A percentile compares a stretch with the other conserved stretches of the same genome.
phyloP scores from a whole-genome alignment of 2,888 invertebrate genomes.

The Xestoiulus laeticollis region DNA sequence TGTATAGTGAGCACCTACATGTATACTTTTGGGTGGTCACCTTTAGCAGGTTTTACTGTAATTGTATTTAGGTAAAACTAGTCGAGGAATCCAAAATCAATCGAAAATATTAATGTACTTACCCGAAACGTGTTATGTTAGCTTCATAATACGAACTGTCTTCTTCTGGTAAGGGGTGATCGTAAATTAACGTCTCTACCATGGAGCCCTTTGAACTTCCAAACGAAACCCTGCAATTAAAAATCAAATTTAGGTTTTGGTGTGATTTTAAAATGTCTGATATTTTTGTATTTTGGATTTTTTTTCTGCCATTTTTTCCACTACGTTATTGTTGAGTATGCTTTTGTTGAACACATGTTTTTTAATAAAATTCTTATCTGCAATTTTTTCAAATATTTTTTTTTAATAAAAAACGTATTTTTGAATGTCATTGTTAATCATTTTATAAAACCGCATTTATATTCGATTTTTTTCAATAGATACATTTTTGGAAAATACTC shows the following conservation, averaged over 20 bases:
- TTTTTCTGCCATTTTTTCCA: too few relatives aligned
- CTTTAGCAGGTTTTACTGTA: too few relatives aligned
- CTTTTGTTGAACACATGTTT: background rate
- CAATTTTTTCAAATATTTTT: background rate
- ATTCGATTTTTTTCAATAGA: background rate
- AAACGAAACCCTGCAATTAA: constrained; percentile 82
- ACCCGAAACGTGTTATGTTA: constrained; percentile 55
- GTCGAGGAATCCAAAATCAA: too few relatives aligned
- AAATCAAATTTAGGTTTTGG: background rate
- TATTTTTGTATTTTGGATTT: background rate
- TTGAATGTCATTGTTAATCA: background rate
- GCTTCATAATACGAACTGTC: constrained; percentile 63
- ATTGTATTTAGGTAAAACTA: too few relatives aligned
- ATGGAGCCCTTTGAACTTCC: constrained; percentile 93
- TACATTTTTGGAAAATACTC: background rate
- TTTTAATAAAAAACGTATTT: background rate
- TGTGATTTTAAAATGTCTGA: background rate
- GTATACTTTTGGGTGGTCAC: too few relatives aligned
- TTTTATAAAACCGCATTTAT: too few relatives aligned
- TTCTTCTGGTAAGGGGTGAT: constrained; percentile 82
- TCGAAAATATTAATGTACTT: background rate
- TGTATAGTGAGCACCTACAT: too few relatives aligned
- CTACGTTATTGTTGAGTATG: background rate
- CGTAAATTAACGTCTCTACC: constrained; percentile 92
- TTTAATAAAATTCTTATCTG: background rate